Conservation (phyloP, 1,140 invertebrate genomes). For the Lordiphosa mommai region DNA sequence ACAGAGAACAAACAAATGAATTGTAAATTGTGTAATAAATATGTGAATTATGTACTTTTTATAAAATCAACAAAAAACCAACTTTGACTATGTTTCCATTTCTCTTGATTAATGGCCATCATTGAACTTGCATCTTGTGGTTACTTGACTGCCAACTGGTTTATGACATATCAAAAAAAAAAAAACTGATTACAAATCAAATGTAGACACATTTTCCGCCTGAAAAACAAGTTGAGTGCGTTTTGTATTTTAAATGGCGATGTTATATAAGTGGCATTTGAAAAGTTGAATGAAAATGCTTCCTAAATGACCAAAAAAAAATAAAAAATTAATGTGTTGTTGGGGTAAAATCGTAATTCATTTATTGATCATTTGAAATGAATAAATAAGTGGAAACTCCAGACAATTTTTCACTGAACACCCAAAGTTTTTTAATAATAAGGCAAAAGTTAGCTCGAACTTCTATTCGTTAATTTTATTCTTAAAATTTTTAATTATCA, state of each 20-base stretch:
- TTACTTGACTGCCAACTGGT: conserved; percentile 51
- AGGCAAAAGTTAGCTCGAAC: too few relatives aligned
- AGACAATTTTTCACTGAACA: too few relatives aligned
- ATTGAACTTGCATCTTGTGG: conserved; percentile 67
- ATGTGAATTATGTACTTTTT: conserved; percentile 78
- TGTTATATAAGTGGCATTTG: conserved; percentile 49
- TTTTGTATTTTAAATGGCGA: conserved; percentile 35
- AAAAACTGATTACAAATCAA: conserved; percentile 36
- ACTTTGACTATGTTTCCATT: conserved; percentile 20
- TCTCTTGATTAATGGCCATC: conserved; percentile 35
- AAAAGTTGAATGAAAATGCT: conserved; percentile 35
- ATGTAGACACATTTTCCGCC: conserved; percentile 53
- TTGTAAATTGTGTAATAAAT: conserved; percentile 70
- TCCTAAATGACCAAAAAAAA: conserved; percentile 47
- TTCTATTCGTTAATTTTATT: too few relatives aligned
- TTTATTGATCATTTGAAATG: too few relatives aligned
- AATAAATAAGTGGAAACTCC: too few relatives aligned
- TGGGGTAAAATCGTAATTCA: background rate
- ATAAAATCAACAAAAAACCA: conserved; percentile 61
- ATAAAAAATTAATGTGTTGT: conserved; percentile 6
- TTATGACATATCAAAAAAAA: conserved; percentile 42
- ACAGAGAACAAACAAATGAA: conserved; percentile 55
- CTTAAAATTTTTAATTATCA: too few relatives aligned
- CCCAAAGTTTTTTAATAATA: too few relatives aligned
- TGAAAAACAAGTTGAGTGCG: conserved; percentile 45